Base-by-base conservation (phyloP, 2,113 vertebrate genomes). In the Hippocampus barbouri region DNA sequence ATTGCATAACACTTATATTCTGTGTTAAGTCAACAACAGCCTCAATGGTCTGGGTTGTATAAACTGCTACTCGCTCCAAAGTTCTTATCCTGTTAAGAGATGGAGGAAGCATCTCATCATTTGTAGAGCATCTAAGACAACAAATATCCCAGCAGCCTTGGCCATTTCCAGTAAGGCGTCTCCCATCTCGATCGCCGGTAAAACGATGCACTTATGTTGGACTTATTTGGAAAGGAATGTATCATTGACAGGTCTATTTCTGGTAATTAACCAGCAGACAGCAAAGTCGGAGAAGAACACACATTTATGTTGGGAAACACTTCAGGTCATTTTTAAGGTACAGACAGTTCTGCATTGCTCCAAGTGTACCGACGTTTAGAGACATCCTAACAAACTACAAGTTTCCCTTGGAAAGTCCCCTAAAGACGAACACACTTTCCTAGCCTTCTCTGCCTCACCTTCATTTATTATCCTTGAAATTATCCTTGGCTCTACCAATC, bases 81-180 rank as follows among this genome's bases (percentile, higher is more conserved):
- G 6, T 68, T 78, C 63, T 75, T 74, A 74, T 79, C 69, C 78
- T 76, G 64, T 70, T 60, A 25, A 40, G 64, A 72, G 74, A 74
- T 73, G 76, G 40, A 84, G 76, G 75, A 85, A 86, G 76, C 59
- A 66, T 72, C 77, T 67, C 69, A 75, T 81, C 71, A 76, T 45
- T 54, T 66, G 60, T 15, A 66, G 40, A 23, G 56, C 68, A 68
- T 76, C 30, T 59, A 49, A 72, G 68, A 79, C 71, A 79, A 59
- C 73, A 60, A 75, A 71, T 74, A 51, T 56, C n/a, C 3, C 59
- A 66, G 65, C 71, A 78, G 76, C 67, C 65, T 20, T 62, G 2
- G 53, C 18, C 8, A 16, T 72, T 79, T 82, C 77, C 77, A 75
- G 76, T 27, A 73, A 59, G 70, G 77, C 38, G 56, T 61, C 47